Evolutionary conservation across 1,140 invertebrate species (phyloP).

Genomic region (Meloidogyne hapla): DNA sequence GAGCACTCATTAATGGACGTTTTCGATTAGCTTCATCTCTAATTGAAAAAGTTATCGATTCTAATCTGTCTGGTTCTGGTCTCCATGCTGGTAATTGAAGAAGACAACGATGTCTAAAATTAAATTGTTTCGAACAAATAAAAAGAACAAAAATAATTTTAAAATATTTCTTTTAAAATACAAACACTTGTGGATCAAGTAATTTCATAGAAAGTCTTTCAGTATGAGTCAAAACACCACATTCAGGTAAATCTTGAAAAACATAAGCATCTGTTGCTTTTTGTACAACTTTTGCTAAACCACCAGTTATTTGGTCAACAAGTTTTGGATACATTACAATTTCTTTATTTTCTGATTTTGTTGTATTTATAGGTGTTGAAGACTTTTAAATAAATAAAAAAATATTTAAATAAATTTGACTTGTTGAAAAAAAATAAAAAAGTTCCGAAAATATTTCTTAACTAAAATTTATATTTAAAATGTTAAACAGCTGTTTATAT

Average conservation of each 20-base stretch:
- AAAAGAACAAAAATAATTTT: too few species aligned
- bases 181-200: conserved; percentile 42
- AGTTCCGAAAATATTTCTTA: too few species aligned
- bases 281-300: conserved; percentile 49
- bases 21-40: conserved; percentile 46
- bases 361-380: too few species aligned
- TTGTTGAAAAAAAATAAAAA: too few species aligned
- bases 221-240: conserved; percentile 36
- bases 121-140: too few species aligned
- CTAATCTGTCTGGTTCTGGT: conserved; percentile 24
- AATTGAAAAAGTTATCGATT: conserved; percentile 37
- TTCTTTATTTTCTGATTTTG: not conserved
- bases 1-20: conserved; percentile 30
- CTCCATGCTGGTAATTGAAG: conserved; percentile 15
- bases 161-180: too few species aligned
- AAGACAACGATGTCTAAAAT: conserved; percentile 6
- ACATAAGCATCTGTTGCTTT: conserved; percentile 47
- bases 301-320: conserved; percentile 26
- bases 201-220: conserved; percentile 50
- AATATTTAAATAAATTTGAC: too few species aligned
- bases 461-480: too few species aligned
- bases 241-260: conserved; percentile 53
- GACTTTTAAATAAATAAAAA: too few species aligned
- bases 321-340: conserved; percentile 29
- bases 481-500: too few species aligned